phyloP scores from a whole-genome alignment of 1,140 invertebrate species.

The Nixonia krombeini region DNA sequence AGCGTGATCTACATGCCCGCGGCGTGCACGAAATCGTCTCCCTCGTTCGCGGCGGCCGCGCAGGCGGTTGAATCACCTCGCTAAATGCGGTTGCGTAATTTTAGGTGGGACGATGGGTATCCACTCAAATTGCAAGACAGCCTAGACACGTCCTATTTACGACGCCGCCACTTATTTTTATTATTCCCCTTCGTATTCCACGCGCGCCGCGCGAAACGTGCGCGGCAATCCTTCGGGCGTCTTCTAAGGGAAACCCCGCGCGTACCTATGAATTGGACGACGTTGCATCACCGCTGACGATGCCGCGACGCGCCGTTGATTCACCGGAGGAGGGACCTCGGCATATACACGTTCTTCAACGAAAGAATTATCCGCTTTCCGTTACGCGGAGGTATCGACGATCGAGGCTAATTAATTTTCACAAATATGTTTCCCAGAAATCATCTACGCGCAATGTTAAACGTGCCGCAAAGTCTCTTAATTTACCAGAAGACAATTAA shows the following conservation, averaged over 20 bases:
- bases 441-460: too few species aligned
- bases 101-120: slow-evolving; percentile 57
- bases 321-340: not conserved
- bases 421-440: too few species aligned
- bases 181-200: slow-evolving; percentile 15
- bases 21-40: not conserved
- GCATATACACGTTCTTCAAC: not conserved
- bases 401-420: too few species aligned
- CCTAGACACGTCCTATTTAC: slow-evolving; percentile 52
- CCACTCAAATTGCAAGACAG: slow-evolving; percentile 48
- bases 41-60: too few species aligned
- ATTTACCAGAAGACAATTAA: too few species aligned
- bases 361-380: slow-evolving; percentile 1
- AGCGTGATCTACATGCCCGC: slow-evolving; percentile 1
- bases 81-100: slow-evolving; percentile 63
- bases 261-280: not conserved
- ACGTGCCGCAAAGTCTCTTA: too few species aligned
- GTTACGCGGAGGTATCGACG: too few species aligned
- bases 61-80: slow-evolving; percentile 56
- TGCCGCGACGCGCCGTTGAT: not conserved
- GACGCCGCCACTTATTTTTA: slow-evolving; percentile 14
- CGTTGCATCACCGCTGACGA: not conserved
- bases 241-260: not conserved
- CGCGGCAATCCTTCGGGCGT: slow-evolving; percentile 1
- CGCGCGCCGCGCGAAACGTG: slow-evolving; percentile 2